phyloP scores from a whole-genome alignment of 2,113 vertebrate genomes.

The Heteronetta atricapilla region DNA sequence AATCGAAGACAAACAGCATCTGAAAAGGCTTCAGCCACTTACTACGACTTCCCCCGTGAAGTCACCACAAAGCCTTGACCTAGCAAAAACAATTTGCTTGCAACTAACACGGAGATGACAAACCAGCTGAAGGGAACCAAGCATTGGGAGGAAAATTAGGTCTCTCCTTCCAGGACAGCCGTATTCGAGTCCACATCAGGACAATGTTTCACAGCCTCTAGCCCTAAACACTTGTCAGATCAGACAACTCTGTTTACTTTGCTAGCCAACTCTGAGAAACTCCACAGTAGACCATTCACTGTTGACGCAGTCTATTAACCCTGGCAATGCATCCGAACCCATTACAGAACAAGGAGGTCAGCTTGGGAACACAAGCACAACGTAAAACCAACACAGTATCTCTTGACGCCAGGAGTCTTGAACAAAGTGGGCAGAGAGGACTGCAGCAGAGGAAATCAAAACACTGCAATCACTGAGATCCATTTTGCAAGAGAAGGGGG shows the following conservation, averaged over 20 bases:
- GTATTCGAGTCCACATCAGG: not conserved
- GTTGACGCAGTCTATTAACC: not conserved
- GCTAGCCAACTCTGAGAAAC: not conserved
- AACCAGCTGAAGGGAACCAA: conserved; percentile 6
- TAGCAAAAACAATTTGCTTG: not conserved
- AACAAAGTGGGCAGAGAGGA: not conserved
- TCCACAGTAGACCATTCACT: not conserved
- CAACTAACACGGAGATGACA: not conserved
- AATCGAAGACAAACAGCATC: conserved; percentile 54
- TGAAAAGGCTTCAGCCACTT: conserved; percentile 29
- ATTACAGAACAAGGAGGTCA: not conserved
- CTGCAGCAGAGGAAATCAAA: not conserved
- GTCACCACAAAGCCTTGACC: not conserved
- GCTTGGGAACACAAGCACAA: not conserved
- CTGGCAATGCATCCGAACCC: not conserved
- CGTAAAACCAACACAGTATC: not conserved
- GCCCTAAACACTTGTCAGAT: not conserved
- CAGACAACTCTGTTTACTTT: not conserved
- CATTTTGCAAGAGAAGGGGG: not conserved
- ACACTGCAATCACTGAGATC: not conserved
- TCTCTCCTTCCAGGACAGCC: not conserved
- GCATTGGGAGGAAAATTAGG: not conserved
- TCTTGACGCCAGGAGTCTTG: not conserved
- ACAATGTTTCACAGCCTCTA: not conserved
- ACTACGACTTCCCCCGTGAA: not conserved